A percentile compares a stretch with the other conserved stretches of the same genome.
Conservation (phyloP, 2,113 vertebrate genomes). For the Aviceda subcristata region DNA sequence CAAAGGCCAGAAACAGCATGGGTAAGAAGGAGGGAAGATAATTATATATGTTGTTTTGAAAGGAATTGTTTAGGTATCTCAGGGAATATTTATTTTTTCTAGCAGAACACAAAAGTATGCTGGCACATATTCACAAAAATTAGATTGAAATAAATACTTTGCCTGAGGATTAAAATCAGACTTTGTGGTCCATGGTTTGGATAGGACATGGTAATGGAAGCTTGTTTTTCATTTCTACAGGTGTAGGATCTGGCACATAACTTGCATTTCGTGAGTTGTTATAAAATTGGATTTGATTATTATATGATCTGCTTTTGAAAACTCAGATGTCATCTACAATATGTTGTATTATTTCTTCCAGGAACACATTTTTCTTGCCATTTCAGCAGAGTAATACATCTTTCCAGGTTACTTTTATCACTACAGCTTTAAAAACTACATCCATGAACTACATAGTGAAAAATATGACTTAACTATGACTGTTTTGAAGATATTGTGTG, state of each 20-base stretch:
- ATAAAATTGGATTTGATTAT: neutral
- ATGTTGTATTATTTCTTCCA: neutral
- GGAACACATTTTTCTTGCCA: neutral
- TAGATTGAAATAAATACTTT: neutral
- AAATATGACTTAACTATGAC: neutral
- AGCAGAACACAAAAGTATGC: neutral
- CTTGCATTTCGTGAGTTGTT: neutral
- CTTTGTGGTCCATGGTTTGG: neutral
- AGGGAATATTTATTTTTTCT: neutral
- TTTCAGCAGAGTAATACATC: neutral
- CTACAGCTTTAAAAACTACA: neutral
- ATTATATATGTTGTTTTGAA: neutral
- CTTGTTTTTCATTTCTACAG: neutral
- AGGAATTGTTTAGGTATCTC: neutral
- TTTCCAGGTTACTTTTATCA: neutral
- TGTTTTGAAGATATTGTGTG: neutral
- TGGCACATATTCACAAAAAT: neutral
- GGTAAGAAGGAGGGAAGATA: conserved; percentile 76
- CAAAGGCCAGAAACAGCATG: conserved; percentile 87
- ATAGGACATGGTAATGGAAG: neutral
- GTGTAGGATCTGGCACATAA: neutral
- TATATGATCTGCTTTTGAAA: neutral
- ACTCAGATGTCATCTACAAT: neutral
- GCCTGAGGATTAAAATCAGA: neutral
- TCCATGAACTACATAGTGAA: neutral